A percentile compares a stretch with the other conserved stretches of the same genome.
Evolutionary conservation across 2,113 vertebrate species (phyloP).

Genomic region (Anser cygnoides): DNA sequence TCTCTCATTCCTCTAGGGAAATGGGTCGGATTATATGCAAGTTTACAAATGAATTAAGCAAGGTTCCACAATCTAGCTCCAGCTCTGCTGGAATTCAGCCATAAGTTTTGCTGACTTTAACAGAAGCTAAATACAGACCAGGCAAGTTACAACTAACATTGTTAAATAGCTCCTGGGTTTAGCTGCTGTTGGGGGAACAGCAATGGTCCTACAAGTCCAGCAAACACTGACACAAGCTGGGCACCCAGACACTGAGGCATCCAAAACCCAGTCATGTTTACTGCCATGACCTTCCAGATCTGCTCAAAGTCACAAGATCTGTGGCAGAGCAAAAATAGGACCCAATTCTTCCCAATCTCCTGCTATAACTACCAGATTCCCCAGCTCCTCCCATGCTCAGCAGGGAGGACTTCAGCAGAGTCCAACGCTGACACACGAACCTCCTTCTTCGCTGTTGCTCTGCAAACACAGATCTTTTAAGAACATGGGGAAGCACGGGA

Average conservation of each 20-base stretch:
- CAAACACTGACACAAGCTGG: neutral
- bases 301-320: neutral
- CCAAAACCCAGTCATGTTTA: neutral
- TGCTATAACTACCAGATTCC: neutral
- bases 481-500: neutral
- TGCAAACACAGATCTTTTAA: neutral
- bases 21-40: neutral
- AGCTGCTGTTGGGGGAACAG: neutral
- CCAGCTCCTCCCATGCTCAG: neutral
- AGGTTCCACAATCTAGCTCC: neutral
- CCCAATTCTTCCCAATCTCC: neutral
- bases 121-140: neutral
- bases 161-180: neutral
- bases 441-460: neutral
- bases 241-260: neutral
- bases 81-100: conserved; percentile 16
- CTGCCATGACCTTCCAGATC: neutral
- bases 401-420: neutral
- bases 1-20: neutral
- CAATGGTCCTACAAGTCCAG: neutral
- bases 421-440: neutral
- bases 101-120: neutral
- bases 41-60: conserved; percentile 22
- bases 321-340: neutral
- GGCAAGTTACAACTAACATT: neutral